Evolutionary conservation across 2,797 vertebrate species (phyloP), one percentile per base, ranked within the genome.

Genomic region (Australoheros facetus): DNA sequence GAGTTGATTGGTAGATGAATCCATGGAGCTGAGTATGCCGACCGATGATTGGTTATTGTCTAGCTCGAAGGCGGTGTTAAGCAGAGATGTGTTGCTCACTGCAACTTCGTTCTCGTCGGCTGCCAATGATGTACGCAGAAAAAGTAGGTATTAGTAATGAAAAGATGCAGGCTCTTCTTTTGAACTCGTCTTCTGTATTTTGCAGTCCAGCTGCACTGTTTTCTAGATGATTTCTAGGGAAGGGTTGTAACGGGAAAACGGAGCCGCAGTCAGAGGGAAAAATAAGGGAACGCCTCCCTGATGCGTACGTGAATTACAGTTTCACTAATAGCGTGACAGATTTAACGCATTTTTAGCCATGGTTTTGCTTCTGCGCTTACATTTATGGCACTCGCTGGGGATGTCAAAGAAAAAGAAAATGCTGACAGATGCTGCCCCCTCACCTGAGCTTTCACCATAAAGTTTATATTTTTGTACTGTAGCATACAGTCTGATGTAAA

Each of bases 1-100:
- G 3, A 54, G 23, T 11, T 88, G 87, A 95, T 96, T 96, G 94
- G 95, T 39, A 26, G 0, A 8, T 8, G 2, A 10, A 0, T 2
- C 5, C 5, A 0, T 0, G 1, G 12, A 7, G 2, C 42, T 91
- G 84, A 95, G 94, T 93, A 95, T 90, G 34, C 2, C 10, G 2
- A 19, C 7, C 9, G 1, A 0, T 73, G 83, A 95, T 96, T 93
- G 89, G 96, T n/a, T 81, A 3, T 0, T 39, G 5, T 1, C n/a
- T 8, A 60, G 21, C 1, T 62, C 0, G 39, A 13, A 54, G 85
- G 78, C 77, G 64, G 79, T 2, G 56, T 19, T 30, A 7, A 34
- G 13, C n/a, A 4, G 7, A 58, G 42, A 75, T 28, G 2, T 7
- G 73, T 59, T 72, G 74, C 48, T 48, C 6, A 2, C 3, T 39